phyloP scores from a whole-genome alignment of 2,797 vertebrate genomes.

The Malacoctenus gilli region DNA sequence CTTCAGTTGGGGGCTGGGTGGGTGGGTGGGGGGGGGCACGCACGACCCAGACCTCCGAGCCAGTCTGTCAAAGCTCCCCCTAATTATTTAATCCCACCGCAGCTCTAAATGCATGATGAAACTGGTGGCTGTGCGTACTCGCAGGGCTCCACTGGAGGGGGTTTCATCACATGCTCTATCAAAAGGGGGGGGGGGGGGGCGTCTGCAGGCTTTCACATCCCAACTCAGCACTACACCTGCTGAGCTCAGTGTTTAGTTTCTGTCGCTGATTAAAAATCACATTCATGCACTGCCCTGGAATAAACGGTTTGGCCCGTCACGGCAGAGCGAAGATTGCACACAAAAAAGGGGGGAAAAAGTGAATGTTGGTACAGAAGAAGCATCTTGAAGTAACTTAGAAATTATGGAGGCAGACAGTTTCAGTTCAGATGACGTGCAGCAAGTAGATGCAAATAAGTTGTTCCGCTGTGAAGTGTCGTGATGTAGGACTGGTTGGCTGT shows the following conservation, averaged over 20 bases:
- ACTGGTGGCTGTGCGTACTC: conserved; percentile 31
- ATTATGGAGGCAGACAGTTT: too few species aligned
- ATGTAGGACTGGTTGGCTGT: too few species aligned
- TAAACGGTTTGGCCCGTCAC: not conserved
- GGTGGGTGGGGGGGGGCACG: conserved; percentile 47
- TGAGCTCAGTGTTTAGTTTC: conserved; percentile 22
- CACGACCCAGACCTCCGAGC: conserved; percentile 59
- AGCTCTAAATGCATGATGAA: conserved; percentile 72
- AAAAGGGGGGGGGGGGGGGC: too few species aligned
- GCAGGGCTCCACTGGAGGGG: conserved; percentile 18
- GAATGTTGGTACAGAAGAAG: too few species aligned
- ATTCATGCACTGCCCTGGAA: not conserved
- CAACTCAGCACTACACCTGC: conserved; percentile 30
- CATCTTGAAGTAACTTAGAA: too few species aligned
- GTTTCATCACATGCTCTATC: conserved; percentile 43
- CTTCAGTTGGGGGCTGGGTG: conserved; percentile 49
- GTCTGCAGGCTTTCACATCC: conserved; percentile 21
- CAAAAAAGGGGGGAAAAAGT: not conserved
- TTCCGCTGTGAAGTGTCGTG: too few species aligned
- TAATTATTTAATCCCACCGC: conserved; percentile 78
- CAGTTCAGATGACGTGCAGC: too few species aligned
- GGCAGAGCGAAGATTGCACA: not conserved
- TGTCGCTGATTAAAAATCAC: conserved; percentile 6
- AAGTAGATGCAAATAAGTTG: too few species aligned
- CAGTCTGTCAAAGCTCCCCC: conserved; percentile 59